Evolutionary conservation across 2,888 invertebrate species (phyloP).

Genomic region (Sminthurinus aureus): DNA sequence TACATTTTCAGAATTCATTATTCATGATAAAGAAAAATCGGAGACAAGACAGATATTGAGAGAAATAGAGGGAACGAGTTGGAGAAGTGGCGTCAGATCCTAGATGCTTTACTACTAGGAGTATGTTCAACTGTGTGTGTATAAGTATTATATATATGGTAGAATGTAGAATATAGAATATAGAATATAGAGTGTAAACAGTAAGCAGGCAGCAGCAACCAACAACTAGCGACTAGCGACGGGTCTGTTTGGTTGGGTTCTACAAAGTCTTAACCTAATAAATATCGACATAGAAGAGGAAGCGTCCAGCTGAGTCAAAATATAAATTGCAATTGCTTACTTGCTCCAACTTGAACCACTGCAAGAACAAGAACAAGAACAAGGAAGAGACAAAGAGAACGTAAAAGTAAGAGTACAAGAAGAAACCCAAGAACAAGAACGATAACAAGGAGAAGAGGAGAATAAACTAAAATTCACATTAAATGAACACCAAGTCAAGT

Average conservation of each 20-base stretch:
- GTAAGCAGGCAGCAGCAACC: too few relatives aligned
- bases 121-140: too few relatives aligned
- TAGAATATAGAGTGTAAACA: too few relatives aligned
- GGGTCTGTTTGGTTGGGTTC: background rate
- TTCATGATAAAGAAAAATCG: conserved; percentile 10
- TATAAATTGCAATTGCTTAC: conserved; percentile 41
- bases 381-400: too few relatives aligned
- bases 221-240: too few relatives aligned
- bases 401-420: too few relatives aligned
- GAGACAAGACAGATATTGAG: conserved; percentile 7
- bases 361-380: background rate
- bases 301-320: conserved; percentile 39
- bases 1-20: conserved; percentile 13
- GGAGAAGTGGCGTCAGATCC: too few relatives aligned
- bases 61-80: background rate
- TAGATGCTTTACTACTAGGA: too few relatives aligned
- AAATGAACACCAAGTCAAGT: background rate
- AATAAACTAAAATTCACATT: conserved; percentile 2
- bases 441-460: background rate
- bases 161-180: too few relatives aligned
- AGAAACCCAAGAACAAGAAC: too few relatives aligned
- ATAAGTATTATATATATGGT: too few relatives aligned
- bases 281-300: conserved; percentile 35
- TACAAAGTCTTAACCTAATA: conserved; percentile 24
- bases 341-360: conserved; percentile 20